Percentiles rank a stretch among this genome's conserved stretches.
Conservation (phyloP, 2,113 vertebrate species). For the Xiphophorus couchianus region DNA sequence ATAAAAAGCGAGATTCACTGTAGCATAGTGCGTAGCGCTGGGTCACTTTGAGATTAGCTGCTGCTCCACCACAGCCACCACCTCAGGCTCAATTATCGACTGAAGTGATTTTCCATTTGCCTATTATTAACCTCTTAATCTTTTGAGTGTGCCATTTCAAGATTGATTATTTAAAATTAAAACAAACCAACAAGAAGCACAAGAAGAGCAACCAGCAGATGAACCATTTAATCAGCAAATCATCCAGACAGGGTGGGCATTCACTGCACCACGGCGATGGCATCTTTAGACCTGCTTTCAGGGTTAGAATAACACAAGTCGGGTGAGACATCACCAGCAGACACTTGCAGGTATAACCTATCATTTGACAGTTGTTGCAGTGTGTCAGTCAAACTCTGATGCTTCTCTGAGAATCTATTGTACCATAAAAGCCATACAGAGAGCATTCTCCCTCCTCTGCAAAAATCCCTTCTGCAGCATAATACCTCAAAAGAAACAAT, state of each 20-base stretch:
- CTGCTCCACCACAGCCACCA: background rate
- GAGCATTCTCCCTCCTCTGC: background rate
- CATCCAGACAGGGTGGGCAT: background rate
- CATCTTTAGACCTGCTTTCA: background rate
- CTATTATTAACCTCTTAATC: slow-evolving; percentile 28
- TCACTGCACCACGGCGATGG: background rate
- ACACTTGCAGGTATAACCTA: background rate
- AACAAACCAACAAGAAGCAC: background rate
- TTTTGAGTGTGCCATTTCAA: slow-evolving; percentile 13
- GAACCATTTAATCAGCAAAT: background rate
- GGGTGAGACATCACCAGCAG: background rate
- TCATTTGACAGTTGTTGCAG: background rate
- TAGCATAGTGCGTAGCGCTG: background rate
- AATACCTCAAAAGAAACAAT: background rate
- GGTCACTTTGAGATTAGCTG: slow-evolving; percentile 13
- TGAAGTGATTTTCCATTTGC: slow-evolving; percentile 18
- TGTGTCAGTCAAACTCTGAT: background rate
- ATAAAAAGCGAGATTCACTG: background rate
- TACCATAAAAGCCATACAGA: background rate
- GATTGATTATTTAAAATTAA: background rate
- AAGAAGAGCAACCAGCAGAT: background rate
- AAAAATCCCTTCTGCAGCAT: background rate
- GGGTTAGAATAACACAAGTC: background rate
- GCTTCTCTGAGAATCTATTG: background rate
- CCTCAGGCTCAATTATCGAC: background rate